phyloP scores from a whole-genome alignment of 92 coral and sea anemone genomes.

The Bergia sp. region DNA sequence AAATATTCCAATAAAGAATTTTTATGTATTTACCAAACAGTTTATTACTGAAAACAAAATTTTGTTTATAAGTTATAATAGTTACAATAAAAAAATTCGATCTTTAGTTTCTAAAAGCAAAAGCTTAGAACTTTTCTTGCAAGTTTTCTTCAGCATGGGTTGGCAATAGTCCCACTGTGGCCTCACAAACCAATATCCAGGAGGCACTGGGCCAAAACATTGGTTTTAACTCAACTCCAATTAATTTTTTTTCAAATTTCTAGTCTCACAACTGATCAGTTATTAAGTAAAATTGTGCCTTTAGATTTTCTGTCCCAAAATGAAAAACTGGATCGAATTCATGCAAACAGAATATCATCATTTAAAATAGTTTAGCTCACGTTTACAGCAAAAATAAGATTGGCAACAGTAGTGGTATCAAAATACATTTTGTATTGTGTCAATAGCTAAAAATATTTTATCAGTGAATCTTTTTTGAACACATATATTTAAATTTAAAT shows the following conservation, averaged over 20 bases:
- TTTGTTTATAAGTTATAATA: too few species aligned
- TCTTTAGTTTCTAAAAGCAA: too few species aligned
- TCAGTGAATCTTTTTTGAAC: background rate
- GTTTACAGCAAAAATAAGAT: background rate
- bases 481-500: too few species aligned
- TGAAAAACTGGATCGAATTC: background rate
- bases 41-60: too few species aligned
- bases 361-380: too few species aligned
- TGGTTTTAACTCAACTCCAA: background rate
- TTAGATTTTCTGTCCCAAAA: background rate
- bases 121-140: too few species aligned
- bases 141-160: background rate
- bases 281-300: background rate
- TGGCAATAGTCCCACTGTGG: background rate
- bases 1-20: too few species aligned
- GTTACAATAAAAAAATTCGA: too few species aligned
- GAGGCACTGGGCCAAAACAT: background rate
- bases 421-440: too few species aligned
- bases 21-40: too few species aligned
- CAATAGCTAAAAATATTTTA: background rate
- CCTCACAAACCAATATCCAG: background rate
- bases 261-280: background rate
- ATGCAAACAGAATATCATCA: too few species aligned
- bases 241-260: background rate
- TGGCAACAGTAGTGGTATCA: background rate